Base-by-base conservation (phyloP, 2,113 vertebrate species). In the Beaufortia kweichowensis region DNA sequence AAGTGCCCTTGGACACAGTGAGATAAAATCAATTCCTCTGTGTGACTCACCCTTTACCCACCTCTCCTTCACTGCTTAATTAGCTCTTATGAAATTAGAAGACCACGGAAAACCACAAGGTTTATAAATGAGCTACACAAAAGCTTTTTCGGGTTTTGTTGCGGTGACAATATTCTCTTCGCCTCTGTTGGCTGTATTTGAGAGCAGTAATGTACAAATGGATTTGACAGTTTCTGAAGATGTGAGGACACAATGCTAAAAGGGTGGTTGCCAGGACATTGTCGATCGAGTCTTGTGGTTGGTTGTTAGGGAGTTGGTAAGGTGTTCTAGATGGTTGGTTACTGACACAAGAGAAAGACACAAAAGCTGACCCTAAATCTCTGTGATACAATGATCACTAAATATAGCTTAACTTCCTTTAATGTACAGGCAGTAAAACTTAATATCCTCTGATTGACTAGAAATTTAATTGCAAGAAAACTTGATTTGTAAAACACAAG, bases 61-160 rank as follows among this genome's bases (percentile, higher is more conserved):
- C 23, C 62, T 12, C 72, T 65, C 26, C 53, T 79, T 76, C 56
- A 69, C 53, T 75, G 56, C 29, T 53, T 80, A 69, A 69, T 79
- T 70, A 82, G 33, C 41, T 59, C 50, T 60, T 63, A 70, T 24
- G 57, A 55, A 68, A 75, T 26, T 24, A 74, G 71, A 74, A 74
- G 72, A 64, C 48, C 56, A 53, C 15, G 61, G 62, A 79, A 35
- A 33, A 63, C 69, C 43, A 14, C 23, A 56, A 63, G 46, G 46
- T 57, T 57, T 60, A 75, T 62, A 55, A 19, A 11, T 23, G 3
- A 19, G 17, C 57, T 23, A 46, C 11, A 46, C 43, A 46, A 8
- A 53, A 48, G 56, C 4, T 0, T 33, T 73, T 55, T 41, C 33
- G 33, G 9, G 70, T 73, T 55, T 73, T 21, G n/a, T 62, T 29